Conservation (phyloP, 1,140 invertebrate species). For the Aphaenogaster rudis region DNA sequence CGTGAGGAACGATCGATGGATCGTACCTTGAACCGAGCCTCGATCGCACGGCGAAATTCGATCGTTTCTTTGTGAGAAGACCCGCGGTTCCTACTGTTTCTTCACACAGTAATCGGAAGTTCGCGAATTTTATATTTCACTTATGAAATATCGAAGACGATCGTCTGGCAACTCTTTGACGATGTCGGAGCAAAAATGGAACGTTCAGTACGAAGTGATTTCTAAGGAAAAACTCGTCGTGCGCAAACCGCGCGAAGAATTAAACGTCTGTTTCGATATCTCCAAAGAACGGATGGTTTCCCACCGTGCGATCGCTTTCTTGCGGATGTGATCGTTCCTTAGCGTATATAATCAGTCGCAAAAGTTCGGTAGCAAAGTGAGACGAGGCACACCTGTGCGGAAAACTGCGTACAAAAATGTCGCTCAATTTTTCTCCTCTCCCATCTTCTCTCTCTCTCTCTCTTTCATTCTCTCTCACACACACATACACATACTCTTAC, state of each 20-base stretch:
- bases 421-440: conserved; percentile 49
- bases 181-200: neutral
- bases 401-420: conserved; percentile 55
- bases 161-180: neutral
- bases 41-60: conserved; percentile 13
- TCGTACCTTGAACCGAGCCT: conserved; percentile 21
- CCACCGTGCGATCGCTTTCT: conserved; percentile 33
- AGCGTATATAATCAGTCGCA: conserved; percentile 52
- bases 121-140: neutral
- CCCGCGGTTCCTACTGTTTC: neutral
- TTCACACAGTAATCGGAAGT: neutral
- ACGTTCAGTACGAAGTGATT: neutral
- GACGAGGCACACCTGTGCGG: conserved; percentile 61
- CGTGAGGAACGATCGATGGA: conserved; percentile 22
- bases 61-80: neutral
- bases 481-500: too few relatives aligned
- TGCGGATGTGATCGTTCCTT: conserved; percentile 48
- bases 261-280: neutral
- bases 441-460: neutral
- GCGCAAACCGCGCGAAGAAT: too few relatives aligned
- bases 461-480: neutral
- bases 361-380: conserved; percentile 57
- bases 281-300: neutral
- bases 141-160: neutral
- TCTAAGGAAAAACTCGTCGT: neutral